Evolutionary conservation across 92 coral and sea anemone genomes (phyloP).

Genomic region (Parazoanthus darwini): DNA sequence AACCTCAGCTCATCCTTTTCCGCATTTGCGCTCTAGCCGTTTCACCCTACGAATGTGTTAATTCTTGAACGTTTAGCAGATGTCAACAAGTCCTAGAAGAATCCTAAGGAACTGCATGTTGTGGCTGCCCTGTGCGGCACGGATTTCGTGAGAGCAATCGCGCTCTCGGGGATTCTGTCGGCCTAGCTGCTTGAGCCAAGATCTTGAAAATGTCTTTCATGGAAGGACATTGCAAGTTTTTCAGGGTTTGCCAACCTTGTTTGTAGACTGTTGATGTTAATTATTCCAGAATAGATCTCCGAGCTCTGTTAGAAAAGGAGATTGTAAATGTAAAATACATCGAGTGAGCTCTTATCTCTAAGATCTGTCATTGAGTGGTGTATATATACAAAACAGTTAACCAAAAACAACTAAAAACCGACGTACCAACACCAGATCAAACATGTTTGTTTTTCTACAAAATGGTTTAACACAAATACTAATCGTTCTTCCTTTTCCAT

Average conservation of each 20-base stretch:
- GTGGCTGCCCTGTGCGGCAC: not conserved
- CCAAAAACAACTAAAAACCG: not conserved
- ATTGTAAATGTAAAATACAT: not conserved
- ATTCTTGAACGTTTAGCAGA: conserved; percentile 14
- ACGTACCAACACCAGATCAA: conserved; percentile 1
- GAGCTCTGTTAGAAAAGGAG: conserved; percentile 11
- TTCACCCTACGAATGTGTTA: conserved; percentile 9
- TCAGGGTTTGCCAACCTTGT: not conserved
- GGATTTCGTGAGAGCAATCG: not conserved
- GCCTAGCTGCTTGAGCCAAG: not conserved
- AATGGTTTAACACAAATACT: not conserved
- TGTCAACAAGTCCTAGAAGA: conserved; percentile 16
- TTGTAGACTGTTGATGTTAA: not conserved
- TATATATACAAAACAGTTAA: not conserved
- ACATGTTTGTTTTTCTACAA: not conserved
- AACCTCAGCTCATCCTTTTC: not conserved
- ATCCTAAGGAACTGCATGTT: not conserved
- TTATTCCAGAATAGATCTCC: conserved; percentile 23
- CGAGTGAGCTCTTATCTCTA: conserved; percentile 14
- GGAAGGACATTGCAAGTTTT: conserved; percentile 11
- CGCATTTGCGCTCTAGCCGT: not conserved
- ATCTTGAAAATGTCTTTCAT: conserved; percentile 20
- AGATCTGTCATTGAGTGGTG: conserved; percentile 10
- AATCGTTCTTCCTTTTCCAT: not conserved
- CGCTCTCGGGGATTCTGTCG: not conserved